Evolutionary conservation across 2,113 vertebrate species (phyloP).

Genomic region (Actenoides lindsayi): DNA sequence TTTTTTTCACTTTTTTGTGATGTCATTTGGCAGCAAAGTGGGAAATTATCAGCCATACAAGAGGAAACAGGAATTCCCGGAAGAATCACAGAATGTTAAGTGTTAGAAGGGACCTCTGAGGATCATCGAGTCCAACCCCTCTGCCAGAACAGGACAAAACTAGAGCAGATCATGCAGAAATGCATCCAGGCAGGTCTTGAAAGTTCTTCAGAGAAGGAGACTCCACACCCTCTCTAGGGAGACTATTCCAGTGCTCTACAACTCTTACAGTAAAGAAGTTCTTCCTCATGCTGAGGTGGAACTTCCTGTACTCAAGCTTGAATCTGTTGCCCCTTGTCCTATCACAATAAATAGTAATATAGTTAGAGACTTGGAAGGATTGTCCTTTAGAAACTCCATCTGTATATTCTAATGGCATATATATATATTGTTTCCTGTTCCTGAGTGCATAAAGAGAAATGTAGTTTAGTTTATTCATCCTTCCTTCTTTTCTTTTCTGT

Average conservation of each 20-base stretch:
- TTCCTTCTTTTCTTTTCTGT: not conserved
- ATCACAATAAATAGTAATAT: not conserved
- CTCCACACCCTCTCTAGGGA: too few species aligned
- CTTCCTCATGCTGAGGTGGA: too few species aligned
- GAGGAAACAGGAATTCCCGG: not conserved
- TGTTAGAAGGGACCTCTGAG: too few species aligned
- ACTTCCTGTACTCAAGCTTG: too few species aligned
- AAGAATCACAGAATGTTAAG: not conserved
- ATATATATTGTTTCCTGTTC: not conserved
- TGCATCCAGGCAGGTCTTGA: too few species aligned
- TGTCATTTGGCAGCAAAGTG: not conserved
- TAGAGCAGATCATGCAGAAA: too few species aligned
- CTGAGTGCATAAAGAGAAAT: not conserved
- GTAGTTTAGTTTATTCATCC: not conserved
- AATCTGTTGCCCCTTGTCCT: too few species aligned
- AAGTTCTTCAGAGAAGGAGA: too few species aligned
- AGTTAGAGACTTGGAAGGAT: not conserved
- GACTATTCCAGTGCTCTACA: too few species aligned
- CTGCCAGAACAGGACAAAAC: too few species aligned
- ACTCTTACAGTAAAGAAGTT: too few species aligned
- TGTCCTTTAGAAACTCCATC: not conserved
- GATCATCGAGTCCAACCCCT: too few species aligned
- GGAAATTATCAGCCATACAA: not conserved
- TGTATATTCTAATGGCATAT: not conserved
- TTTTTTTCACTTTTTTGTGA: not conserved